phyloP scores from a whole-genome alignment of 2,113 vertebrate genomes.

The Collichthys lucidus region DNA sequence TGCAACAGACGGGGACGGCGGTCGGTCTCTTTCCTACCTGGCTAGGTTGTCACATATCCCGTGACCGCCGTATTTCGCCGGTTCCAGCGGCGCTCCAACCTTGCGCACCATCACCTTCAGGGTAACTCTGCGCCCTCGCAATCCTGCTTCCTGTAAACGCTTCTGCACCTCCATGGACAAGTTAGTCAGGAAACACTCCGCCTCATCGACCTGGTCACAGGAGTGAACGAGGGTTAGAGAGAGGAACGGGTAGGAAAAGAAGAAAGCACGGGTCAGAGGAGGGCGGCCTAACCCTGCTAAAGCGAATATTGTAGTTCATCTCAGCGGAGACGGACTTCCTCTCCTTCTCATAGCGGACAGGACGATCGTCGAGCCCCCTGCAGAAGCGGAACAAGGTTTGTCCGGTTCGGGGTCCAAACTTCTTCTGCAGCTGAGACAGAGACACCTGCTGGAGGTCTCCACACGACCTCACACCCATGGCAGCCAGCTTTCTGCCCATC shows the following conservation, averaged over 20 bases:
- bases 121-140: conserved; percentile 92
- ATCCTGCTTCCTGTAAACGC: conserved; percentile 89
- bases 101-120: conserved; percentile 98
- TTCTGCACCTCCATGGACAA: conserved; percentile 95
- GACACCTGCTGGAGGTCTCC: conserved; percentile 94
- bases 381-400: conserved; percentile 96
- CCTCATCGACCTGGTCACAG: conserved; percentile 89
- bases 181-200: conserved; percentile 92
- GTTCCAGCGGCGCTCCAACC: conserved; percentile 92
- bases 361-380: conserved; percentile 94
- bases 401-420: conserved; percentile 96
- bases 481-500: conserved; percentile 91
- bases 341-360: conserved; percentile 93
- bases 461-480: conserved; percentile 92
- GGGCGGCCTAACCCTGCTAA: conserved; percentile 87
- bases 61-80: conserved; percentile 96
- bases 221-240: conserved; percentile 4
- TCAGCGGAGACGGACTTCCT: conserved; percentile 98
- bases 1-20: not conserved
- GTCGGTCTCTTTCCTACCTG: conserved; percentile 82
- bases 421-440: conserved; percentile 93
- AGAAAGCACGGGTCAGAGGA: not conserved
- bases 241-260: not conserved
- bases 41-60: conserved; percentile 95
- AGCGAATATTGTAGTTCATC: conserved; percentile 99